Evolutionary conservation across 2,113 vertebrate genomes (phyloP).

Genomic region (Girardinichthys multiradiatus): DNA sequence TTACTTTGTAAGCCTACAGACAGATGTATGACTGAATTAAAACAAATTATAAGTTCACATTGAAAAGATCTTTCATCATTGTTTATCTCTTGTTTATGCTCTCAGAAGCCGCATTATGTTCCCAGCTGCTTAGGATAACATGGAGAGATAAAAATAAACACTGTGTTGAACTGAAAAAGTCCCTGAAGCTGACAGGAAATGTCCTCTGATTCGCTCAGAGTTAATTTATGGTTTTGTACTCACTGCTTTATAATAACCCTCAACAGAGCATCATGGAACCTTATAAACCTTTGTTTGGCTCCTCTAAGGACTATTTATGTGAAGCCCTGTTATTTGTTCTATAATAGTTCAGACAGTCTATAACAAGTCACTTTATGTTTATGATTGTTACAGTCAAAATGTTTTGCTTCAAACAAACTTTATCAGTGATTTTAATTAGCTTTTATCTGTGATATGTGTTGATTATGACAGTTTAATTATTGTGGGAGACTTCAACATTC

Average conservation of each 20-base stretch:
- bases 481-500: too few relatives aligned
- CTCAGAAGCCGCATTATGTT: constrained; percentile 23
- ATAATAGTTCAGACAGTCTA: background rate
- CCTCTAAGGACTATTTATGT: background rate
- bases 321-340: background rate
- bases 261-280: constrained; percentile 8
- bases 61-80: background rate
- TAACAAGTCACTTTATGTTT: background rate
- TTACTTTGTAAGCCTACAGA: too few relatives aligned
- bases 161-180: constrained; percentile 48
- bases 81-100: constrained; percentile 10
- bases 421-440: too few relatives aligned
- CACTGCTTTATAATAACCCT: constrained; percentile 10
- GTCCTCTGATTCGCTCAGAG: background rate
- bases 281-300: constrained; percentile 20
- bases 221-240: constrained; percentile 38
- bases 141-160: constrained; percentile 64
- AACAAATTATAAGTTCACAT: background rate
- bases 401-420: too few relatives aligned
- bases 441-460: too few relatives aligned
- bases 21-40: too few relatives aligned
- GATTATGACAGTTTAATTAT: too few relatives aligned
- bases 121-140: constrained; percentile 53
- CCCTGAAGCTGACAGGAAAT: constrained; percentile 37
- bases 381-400: background rate